Conservation (phyloP, 2,797 vertebrate genomes). For the Hafferia zeledoni region DNA sequence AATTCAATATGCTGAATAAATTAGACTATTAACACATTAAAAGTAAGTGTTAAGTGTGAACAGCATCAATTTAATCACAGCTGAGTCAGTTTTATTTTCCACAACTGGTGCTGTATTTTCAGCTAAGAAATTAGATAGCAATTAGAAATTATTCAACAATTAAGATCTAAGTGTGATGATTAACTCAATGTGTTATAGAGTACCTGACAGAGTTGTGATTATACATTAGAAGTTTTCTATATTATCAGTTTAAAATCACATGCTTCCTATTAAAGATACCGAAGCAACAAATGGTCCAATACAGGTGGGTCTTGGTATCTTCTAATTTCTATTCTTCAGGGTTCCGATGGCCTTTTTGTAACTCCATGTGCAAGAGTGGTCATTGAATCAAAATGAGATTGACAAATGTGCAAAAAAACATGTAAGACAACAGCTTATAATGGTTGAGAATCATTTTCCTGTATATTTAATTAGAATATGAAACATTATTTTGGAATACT, state of each 20-base stretch:
- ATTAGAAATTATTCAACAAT: constrained; percentile 71
- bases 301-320: neutral
- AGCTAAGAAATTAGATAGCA: constrained; percentile 64
- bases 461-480: neutral
- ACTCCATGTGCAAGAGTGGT: neutral
- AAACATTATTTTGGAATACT: neutral
- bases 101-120: constrained; percentile 46
- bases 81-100: constrained; percentile 64
- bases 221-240: constrained; percentile 9
- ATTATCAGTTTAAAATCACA: neutral
- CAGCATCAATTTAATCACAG: constrained; percentile 64
- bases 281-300: neutral
- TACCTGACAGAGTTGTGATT: constrained; percentile 48
- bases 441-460: neutral
- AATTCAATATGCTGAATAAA: constrained; percentile 57
- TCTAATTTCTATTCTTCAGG: neutral
- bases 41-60: constrained; percentile 63
- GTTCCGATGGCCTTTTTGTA: neutral
- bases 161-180: constrained; percentile 43
- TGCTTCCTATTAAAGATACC: neutral
- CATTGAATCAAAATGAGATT: neutral
- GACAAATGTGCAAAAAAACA: neutral
- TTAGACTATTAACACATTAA: constrained; percentile 56
- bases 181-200: constrained; percentile 50
- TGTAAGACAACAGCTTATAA: neutral